Evolutionary conservation across 2,888 invertebrate species (phyloP), one percentile per base, ranked within the genome.

Genomic region (Euplexia lucipara): DNA sequence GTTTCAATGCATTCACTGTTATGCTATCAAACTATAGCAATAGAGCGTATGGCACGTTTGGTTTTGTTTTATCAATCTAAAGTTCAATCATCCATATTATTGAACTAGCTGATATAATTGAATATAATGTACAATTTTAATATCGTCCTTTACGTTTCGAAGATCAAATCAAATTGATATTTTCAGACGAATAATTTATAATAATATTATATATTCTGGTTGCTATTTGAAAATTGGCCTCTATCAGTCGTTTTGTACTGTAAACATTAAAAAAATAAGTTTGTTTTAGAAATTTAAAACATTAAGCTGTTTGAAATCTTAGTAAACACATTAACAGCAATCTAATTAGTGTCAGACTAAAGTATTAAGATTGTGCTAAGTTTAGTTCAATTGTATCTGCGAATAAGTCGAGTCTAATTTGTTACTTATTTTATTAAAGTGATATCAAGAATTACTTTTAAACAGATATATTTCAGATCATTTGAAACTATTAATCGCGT

Each of bases 331-430:
- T 42, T 56, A 59, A 60, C 37, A 62, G 37, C 44, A 41, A 42
- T 49, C 9, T 44, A 75, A 62, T 78, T 67, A 49, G 26, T 32
- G 42, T 60, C 20, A 14, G n/a, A 42, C 47, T 49, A 9, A 52
- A 65, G 41, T 47, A 47, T 39, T 8, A 41, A 64, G 32, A 59
- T 44, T 76, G 10, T 44, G 18, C 37, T 20, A 7, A 12, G 10
- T 35, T n/a, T 1, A 34, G 32, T 45, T n/a, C n/a, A n/a, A n/a
- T n/a, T 48, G 59, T 57, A 44, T 10, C 12, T 54, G n/a, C n/a
- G 8, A 48, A 35, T 45, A 22, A 45, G 3, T 39, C 4, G 51
- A 74, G 35, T 78, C 3, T 51, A 74, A 35, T 78, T 69, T 22
- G 26, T 58, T 54, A 37, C 51, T 54, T 51, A 47, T 39, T 26